Percentiles rank a stretch among this genome's conserved stretches.
These are phyloP conservation scores for Phyllotreta striolata DNA, from an alignment of 2,888 invertebrate genomes.

Conservation along the genomic window DNA sequence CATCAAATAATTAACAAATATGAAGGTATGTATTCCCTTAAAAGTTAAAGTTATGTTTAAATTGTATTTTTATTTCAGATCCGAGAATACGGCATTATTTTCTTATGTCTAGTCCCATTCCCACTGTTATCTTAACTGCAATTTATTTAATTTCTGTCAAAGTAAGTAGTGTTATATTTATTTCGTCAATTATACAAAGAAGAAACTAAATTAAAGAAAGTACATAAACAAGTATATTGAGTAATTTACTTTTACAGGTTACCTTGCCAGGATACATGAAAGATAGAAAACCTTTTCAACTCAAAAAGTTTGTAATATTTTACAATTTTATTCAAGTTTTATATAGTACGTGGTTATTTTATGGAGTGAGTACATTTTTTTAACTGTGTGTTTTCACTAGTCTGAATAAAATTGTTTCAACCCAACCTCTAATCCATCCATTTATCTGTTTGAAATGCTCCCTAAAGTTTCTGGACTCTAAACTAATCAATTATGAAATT, in stretches of 20 bases:
- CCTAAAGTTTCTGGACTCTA: not conserved
- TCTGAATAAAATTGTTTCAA: not conserved
- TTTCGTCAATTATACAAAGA: too few species aligned
- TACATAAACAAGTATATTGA: constrained; percentile 4
- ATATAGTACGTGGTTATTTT: constrained; percentile 22
- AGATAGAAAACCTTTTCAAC: constrained; percentile 24
- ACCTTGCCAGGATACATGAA: constrained; percentile 18
- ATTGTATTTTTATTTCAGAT: constrained; percentile 19
- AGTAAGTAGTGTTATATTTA: constrained; percentile 5
- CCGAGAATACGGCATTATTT: constrained; percentile 23
- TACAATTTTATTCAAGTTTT: constrained; percentile 25
- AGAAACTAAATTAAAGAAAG: too few species aligned
- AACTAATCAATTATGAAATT: not conserved
- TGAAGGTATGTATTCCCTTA: constrained; percentile 22
- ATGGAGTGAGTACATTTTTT: constrained; percentile 20
- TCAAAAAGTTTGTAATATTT: constrained; percentile 23
- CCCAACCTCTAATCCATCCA: not conserved
- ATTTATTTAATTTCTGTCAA: constrained; percentile 15
- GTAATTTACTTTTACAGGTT: constrained; percentile 12
- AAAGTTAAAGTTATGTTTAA: not conserved
- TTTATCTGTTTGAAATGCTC: not conserved
- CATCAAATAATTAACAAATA: constrained; percentile 19
- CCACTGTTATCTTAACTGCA: constrained; percentile 7
- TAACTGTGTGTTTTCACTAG: not conserved
- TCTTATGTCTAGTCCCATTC: constrained; percentile 22